Conservation (phyloP, 2,888 invertebrate species). For the Polydrusus tereticollis region DNA sequence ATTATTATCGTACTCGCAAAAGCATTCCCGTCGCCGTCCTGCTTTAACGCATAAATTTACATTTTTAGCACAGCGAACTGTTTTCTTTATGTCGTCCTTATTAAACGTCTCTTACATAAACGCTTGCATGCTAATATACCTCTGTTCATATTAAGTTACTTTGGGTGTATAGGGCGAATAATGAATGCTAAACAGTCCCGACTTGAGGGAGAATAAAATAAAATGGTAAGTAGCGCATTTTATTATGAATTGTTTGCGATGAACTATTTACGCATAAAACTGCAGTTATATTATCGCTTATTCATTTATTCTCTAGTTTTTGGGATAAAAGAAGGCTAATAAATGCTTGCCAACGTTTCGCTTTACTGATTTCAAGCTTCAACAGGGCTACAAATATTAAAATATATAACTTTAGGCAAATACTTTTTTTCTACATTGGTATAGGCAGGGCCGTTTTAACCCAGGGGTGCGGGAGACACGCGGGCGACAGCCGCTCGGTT, state of each 20-base stretch:
- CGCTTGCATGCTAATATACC: constrained; percentile 16
- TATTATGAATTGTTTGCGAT: not conserved
- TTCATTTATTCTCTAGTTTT: too few relatives aligned
- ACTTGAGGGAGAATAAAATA: not conserved
- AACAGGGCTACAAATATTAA: too few relatives aligned
- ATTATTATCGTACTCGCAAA: constrained; percentile 12
- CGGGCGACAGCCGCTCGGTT: too few relatives aligned
- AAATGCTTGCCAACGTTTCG: too few relatives aligned
- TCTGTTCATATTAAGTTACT: constrained; percentile 14
- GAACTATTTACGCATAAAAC: too few relatives aligned
- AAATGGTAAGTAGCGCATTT: not conserved
- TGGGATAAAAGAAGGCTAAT: too few relatives aligned
- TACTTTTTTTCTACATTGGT: too few relatives aligned
- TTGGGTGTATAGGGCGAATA: not conserved
- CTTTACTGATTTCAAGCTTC: too few relatives aligned
- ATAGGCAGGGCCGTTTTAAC: too few relatives aligned
- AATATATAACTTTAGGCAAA: too few relatives aligned
- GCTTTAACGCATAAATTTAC: constrained; percentile 22
- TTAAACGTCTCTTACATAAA: constrained; percentile 28
- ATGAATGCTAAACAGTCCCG: constrained; percentile 6
- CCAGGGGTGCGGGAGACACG: too few relatives aligned
- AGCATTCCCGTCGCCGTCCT: constrained; percentile 5
- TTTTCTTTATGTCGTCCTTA: constrained; percentile 18
- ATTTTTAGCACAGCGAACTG: constrained; percentile 20
- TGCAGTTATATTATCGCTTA: too few relatives aligned